Percentiles rank a stretch among this genome's conserved stretches.
Conservation (phyloP, 1,140 invertebrate species). For the Hycleus phaleratus region DNA sequence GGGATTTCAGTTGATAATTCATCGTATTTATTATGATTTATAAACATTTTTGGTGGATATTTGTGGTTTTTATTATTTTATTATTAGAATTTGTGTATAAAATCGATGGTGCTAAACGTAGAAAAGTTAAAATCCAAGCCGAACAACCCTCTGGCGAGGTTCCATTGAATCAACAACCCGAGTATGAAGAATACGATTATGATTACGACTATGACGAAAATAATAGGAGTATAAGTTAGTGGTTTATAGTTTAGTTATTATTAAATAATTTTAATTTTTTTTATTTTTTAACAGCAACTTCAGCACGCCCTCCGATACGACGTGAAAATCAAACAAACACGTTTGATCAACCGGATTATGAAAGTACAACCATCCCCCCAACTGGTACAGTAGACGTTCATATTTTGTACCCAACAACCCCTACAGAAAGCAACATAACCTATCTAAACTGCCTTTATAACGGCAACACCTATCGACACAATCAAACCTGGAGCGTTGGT, state of each 20-base stretch:
- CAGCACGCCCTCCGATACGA: conserved; percentile 4
- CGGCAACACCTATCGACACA: conserved; percentile 50
- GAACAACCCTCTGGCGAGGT: conserved; percentile 13
- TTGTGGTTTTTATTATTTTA: conserved; percentile 9
- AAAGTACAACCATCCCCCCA: conserved; percentile 24
- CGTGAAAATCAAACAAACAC: conserved; percentile 31
- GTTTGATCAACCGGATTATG: conserved; percentile 33
- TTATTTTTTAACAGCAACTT: background rate
- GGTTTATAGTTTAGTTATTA: background rate
- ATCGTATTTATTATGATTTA: background rate
- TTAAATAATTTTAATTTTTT: background rate
- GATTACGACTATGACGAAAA: conserved; percentile 21
- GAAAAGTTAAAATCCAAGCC: conserved; percentile 12
- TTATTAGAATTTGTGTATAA: conserved; percentile 14
- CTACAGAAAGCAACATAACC: conserved; percentile 19
- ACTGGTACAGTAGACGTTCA: conserved; percentile 25
- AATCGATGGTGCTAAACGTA: conserved; percentile 15
- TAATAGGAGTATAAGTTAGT: conserved; percentile 9
- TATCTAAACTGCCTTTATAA: conserved; percentile 43
- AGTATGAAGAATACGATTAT: conserved; percentile 31
- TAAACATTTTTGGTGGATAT: conserved; percentile 20
- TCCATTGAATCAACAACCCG: conserved; percentile 27
- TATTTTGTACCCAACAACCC: conserved; percentile 17
- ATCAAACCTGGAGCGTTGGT: conserved; percentile 55
- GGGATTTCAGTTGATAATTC: background rate